These are phyloP conservation scores for Sebastes alutus DNA, from an alignment of 2,797 vertebrate genomes.

Conservation along the genomic window DNA sequence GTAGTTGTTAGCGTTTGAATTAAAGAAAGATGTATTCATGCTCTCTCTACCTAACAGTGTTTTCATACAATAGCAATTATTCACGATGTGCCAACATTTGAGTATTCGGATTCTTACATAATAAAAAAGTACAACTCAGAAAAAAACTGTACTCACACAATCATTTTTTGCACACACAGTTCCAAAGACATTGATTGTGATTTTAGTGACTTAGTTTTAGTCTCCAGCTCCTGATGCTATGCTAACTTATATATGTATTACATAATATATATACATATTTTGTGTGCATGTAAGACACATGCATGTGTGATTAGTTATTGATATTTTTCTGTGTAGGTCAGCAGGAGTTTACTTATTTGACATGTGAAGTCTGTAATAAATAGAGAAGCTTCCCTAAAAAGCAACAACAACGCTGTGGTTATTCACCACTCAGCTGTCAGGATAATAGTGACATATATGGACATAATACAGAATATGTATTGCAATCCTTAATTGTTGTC, in stretches of 20 bases:
- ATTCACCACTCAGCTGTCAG: slow-evolving; percentile 33
- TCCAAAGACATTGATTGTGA: slow-evolving; percentile 29
- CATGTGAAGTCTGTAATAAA: slow-evolving; percentile 25
- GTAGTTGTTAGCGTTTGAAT: slow-evolving; percentile 12
- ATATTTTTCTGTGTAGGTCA: slow-evolving; percentile 6
- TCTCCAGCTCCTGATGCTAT: slow-evolving; percentile 31
- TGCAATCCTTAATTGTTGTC: slow-evolving; percentile 6
- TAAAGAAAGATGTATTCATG: not conserved
- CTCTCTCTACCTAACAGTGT: not conserved
- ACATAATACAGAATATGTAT: slow-evolving; percentile 25
- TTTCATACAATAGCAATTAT: not conserved
- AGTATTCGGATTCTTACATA: not conserved
- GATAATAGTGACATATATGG: slow-evolving; percentile 1
- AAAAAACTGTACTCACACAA: not conserved
- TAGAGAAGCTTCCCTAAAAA: not conserved
- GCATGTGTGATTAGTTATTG: slow-evolving; percentile 34
- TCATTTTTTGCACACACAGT: slow-evolving; percentile 14
- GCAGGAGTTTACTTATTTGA: slow-evolving; percentile 9
- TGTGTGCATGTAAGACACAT: slow-evolving; percentile 48
- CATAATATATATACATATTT: slow-evolving; percentile 20
- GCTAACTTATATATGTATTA: slow-evolving; percentile 33
- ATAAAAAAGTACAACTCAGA: not conserved
- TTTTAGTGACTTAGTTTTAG: slow-evolving; percentile 27
- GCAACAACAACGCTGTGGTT: slow-evolving; percentile 6
- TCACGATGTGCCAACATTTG: not conserved